Conservation (phyloP, 2,113 vertebrate genomes). For the Ceuthmochares aereus region DNA sequence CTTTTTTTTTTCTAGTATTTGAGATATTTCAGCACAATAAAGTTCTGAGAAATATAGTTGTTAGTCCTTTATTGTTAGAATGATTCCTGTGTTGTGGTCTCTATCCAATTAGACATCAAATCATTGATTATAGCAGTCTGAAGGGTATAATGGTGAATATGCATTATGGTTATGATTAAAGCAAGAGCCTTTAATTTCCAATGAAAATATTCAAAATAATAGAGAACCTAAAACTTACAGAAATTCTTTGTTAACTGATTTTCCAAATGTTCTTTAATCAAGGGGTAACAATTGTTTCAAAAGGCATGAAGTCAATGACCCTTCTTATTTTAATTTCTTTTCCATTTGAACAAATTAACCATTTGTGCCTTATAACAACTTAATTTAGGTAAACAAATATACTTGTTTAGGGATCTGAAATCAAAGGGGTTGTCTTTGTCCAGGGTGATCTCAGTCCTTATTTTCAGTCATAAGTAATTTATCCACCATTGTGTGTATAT, state of each 20-base stretch:
- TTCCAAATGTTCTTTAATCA: not conserved
- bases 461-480: not conserved
- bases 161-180: not conserved
- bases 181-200: not conserved
- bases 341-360: not conserved
- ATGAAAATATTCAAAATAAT: not conserved
- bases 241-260: accelerated
- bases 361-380: not conserved
- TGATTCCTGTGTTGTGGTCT: not conserved
- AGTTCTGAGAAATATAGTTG: not conserved
- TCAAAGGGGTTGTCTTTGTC: not conserved
- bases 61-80: not conserved
- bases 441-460: not conserved
- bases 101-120: not conserved
- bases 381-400: not conserved
- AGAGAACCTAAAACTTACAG: not conserved
- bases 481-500: not conserved
- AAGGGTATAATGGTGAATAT: not conserved
- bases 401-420: not conserved
- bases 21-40: not conserved
- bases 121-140: not conserved
- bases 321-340: not conserved
- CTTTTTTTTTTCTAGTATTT: not conserved
- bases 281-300: not conserved
- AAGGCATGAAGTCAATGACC: not conserved